A percentile compares a stretch with the other conserved stretches of the same genome.
Conservation (phyloP, 2,797 vertebrate genomes). For the Tenualosa thibaudeaui region DNA sequence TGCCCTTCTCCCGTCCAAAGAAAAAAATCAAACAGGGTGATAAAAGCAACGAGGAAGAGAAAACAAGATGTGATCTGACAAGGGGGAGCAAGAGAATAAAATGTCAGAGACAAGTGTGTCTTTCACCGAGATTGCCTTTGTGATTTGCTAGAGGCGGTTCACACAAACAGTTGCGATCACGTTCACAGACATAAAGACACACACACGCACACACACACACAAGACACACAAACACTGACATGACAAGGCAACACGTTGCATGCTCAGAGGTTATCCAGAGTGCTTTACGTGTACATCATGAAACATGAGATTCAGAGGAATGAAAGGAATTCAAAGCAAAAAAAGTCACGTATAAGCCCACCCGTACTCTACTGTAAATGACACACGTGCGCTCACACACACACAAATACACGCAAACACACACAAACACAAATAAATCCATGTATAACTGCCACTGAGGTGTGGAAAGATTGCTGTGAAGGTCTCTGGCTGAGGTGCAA, state of each 20-base stretch:
- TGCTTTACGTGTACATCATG: not conserved
- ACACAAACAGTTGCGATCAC: not conserved
- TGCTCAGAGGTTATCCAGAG: not conserved
- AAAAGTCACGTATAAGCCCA: not conserved
- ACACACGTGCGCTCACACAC: not conserved
- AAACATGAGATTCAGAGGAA: not conserved
- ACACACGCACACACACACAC: not conserved
- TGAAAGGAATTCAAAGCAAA: not conserved
- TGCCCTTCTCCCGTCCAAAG: not conserved
- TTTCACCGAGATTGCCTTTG: conserved; percentile 16
- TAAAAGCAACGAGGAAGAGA: not conserved
- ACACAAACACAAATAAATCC: not conserved
- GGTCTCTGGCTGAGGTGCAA: not conserved
- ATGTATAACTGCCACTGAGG: not conserved
- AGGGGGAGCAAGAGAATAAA: not conserved
- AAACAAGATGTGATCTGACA: conserved; percentile 17
- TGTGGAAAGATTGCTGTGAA: not conserved
- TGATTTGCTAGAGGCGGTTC: conserved; percentile 2
- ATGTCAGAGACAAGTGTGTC: conserved; percentile 18
- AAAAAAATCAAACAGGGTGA: conserved; percentile 7
- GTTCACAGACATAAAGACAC: not conserved
- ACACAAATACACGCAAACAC: not conserved
- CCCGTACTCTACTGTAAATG: not conserved
- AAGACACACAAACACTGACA: not conserved
- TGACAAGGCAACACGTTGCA: not conserved